Percentiles rank a stretch among this genome's conserved stretches.
These are phyloP conservation scores for Bradypus variegatus DNA, from an alignment of 2,797 vertebrate genomes.

Conservation along the genomic window DNA sequence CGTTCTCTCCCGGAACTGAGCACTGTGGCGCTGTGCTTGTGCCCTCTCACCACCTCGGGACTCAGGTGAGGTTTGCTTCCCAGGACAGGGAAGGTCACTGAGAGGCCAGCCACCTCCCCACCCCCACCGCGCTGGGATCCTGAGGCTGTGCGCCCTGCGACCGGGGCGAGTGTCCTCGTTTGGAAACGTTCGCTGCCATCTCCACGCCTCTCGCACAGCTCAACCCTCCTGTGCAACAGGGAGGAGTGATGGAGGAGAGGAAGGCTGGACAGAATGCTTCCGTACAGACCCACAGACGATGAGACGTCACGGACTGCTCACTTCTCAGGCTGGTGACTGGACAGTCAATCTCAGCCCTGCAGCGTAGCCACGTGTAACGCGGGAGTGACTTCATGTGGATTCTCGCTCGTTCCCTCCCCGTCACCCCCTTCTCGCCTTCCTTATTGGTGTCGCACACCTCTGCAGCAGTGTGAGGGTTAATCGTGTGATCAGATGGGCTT, in stretches of 20 bases:
- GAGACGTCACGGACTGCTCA: fast-evolving
- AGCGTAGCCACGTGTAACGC: background rate
- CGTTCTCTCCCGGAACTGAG: background rate
- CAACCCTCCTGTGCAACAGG: background rate
- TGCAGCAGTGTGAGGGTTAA: fast-evolving
- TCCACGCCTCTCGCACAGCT: no score
- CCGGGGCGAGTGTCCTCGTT: no score
- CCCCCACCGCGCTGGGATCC: no score
- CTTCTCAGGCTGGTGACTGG: fast-evolving
- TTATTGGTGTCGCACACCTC: fast-evolving
- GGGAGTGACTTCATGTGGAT: background rate
- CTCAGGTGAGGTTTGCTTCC: background rate
- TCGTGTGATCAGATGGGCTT: no score
- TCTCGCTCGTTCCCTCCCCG: background rate
- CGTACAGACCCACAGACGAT: no score
- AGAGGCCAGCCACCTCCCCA: background rate
- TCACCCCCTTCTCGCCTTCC: background rate
- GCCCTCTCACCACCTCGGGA: background rate
- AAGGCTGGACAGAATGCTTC: no score
- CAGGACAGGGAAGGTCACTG: no score
- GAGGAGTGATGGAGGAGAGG: no score
- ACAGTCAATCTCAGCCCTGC: background rate
- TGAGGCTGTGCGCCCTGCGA: background rate
- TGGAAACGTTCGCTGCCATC: fast-evolving
- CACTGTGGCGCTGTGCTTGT: background rate